Percentiles rank a stretch among this genome's conserved stretches.
These are phyloP conservation scores for Taxidea taxus DNA, from an alignment of 2,113 vertebrate genomes.

Conservation along the genomic window DNA sequence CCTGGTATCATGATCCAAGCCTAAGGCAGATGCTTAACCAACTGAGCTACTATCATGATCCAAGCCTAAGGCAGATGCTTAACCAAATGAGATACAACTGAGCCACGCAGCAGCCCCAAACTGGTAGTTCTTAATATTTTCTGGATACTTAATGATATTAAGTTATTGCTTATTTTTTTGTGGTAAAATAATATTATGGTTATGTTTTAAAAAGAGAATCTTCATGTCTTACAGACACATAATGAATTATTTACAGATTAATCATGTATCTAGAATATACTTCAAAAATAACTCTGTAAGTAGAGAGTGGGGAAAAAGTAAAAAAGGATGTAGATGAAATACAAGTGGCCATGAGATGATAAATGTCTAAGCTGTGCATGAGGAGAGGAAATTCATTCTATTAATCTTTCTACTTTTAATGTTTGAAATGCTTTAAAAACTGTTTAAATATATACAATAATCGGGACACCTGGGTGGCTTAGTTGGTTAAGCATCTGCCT, in stretches of 20 bases:
- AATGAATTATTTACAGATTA: not conserved
- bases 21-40: too few relatives aligned
- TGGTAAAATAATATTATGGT: not conserved
- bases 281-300: not conserved
- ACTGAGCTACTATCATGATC: too few relatives aligned
- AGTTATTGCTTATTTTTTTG: not conserved
- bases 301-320: not conserved
- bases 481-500: not conserved
- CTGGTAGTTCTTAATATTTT: not conserved
- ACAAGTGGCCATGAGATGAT: not conserved
- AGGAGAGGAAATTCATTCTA: not conserved
- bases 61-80: too few relatives aligned
- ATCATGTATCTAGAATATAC: not conserved
- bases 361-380: not conserved
- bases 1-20: too few relatives aligned
- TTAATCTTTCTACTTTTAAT: not conserved
- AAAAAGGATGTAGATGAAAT: not conserved
- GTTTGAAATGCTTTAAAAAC: not conserved
- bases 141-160: not conserved
- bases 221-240: not conserved
- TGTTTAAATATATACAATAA: not conserved
- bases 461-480: not conserved
- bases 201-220: not conserved
- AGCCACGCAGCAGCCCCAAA: not conserved
- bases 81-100: too few relatives aligned